Percentiles rank a stretch among this genome's conserved stretches.
Evolutionary conservation across 2,113 vertebrate species (phyloP).

Genomic region (Pterocles gutturalis): DNA sequence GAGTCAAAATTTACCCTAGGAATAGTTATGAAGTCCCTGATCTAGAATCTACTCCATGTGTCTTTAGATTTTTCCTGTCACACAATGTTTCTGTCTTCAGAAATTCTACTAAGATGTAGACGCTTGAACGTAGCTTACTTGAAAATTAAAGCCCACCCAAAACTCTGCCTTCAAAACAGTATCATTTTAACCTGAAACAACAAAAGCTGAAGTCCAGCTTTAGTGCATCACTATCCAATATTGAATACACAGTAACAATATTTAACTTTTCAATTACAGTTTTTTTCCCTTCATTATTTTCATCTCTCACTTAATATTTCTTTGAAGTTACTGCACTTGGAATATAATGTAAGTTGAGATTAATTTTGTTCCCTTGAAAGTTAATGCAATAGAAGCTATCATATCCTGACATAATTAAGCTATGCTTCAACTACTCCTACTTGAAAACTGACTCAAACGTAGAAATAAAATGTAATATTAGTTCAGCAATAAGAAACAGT

Average conservation of each 20-base stretch:
- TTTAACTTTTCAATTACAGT: background rate
- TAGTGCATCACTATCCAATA: background rate
- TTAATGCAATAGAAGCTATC: constrained; percentile 32
- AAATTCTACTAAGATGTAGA: background rate
- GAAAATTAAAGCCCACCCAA: background rate
- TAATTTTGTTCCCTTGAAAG: constrained; percentile 32
- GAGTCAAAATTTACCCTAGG: background rate
- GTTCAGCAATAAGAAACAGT: constrained; percentile 4
- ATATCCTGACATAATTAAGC: constrained; percentile 41
- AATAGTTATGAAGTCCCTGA: background rate
- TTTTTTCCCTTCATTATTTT: background rate
- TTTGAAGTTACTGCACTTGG: background rate
- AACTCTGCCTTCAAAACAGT: background rate
- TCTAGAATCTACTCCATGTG: background rate
- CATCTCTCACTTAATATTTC: background rate
- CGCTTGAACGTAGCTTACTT: background rate
- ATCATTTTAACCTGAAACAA: background rate
- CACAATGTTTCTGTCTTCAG: background rate
- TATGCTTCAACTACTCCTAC: constrained; percentile 24
- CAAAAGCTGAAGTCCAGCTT: background rate
- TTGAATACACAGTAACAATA: background rate
- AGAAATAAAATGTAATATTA: constrained; percentile 49
- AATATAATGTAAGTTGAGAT: constrained; percentile 2
- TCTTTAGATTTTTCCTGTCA: background rate
- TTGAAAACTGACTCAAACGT: constrained; percentile 19